Evolutionary conservation across 2,888 invertebrate genomes (phyloP), one percentile per base, ranked within the genome.

Genomic region (Autographa gamma): DNA sequence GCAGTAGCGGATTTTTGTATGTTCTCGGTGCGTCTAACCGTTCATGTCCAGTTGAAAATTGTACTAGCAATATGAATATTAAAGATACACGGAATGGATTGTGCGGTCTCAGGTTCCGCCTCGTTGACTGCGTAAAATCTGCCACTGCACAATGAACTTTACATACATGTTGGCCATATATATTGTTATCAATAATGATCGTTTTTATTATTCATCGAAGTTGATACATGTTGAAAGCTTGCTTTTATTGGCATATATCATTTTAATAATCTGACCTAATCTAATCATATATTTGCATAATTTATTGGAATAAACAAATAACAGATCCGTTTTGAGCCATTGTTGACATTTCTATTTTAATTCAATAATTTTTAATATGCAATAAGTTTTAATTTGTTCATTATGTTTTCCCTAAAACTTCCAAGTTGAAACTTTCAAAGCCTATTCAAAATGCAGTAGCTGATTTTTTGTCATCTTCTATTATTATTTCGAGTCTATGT

Each of bases 351-450:
- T 69, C 71, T 73, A 69, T 74, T 67, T 67, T 76, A 60, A 6
- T 66, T 58, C 63, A 63, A 32, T 63, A 43, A 66, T 80, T 68
- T 71, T 62, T 76, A 63, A 72, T 82, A 82, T 79, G 73, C 75
- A 74, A 58, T 83, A 79, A 80, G 76, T 75, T 80, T 66, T 75
- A 79, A 73, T 79, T 84, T 77, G 65, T 69, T 72, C 65, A 62
- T 75, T 76, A 68, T 71, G 69, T 60, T 74, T 75, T 61, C 64
- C 76, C 73, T 64, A 78, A 81, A 79, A 43, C 69, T 61, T 60
- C 77, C 77, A 78, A 75, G 79, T 80, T 80, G 59, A 54, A 74
- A 64, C 66, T n/a, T 43, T 16, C 2, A 16, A 16, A 43, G 43
- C 43, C 43, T 43, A 43, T 43, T 48, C 48, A n/a, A 48, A 48